These are phyloP conservation scores for Pelusios castaneus DNA, from an alignment of 2,113 vertebrate species.

Conservation along the genomic window DNA sequence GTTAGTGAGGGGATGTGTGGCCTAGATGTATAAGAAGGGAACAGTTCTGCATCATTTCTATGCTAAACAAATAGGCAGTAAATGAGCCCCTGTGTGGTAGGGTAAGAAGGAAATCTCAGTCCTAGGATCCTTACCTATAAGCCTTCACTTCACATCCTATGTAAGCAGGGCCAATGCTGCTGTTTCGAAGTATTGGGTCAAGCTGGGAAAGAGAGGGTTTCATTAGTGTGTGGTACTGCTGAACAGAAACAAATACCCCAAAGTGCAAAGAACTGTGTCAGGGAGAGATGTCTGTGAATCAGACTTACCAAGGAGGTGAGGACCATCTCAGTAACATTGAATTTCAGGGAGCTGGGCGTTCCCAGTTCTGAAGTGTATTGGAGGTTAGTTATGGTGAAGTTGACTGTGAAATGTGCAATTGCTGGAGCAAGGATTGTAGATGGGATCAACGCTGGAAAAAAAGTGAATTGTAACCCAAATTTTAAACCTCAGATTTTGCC, in stretches of 20 bases:
- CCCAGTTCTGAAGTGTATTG: not conserved
- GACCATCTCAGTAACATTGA: fast-evolving
- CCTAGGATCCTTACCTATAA: constrained; percentile 40
- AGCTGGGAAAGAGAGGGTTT: constrained; percentile 33
- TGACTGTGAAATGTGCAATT: not conserved
- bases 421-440: not conserved
- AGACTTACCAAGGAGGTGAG: fast-evolving
- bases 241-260: not conserved
- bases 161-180: constrained; percentile 21
- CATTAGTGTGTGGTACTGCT: not conserved
- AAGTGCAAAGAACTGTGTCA: too few species aligned
- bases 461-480: not conserved
- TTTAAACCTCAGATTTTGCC: too few species aligned
- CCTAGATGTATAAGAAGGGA: too few species aligned
- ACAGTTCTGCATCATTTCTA: not conserved
- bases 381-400: constrained; percentile 36
- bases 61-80: not conserved
- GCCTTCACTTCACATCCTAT: constrained; percentile 32
- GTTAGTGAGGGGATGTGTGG: too few species aligned
- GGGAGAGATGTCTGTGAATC: fast-evolving
- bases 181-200: constrained; percentile 4
- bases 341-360: fast-evolving
- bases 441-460: not conserved
- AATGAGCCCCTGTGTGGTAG: not conserved
- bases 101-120: fast-evolving